Evolutionary conservation across 2,888 invertebrate genomes (phyloP).

Genomic region (Pollenia angustigena): DNA sequence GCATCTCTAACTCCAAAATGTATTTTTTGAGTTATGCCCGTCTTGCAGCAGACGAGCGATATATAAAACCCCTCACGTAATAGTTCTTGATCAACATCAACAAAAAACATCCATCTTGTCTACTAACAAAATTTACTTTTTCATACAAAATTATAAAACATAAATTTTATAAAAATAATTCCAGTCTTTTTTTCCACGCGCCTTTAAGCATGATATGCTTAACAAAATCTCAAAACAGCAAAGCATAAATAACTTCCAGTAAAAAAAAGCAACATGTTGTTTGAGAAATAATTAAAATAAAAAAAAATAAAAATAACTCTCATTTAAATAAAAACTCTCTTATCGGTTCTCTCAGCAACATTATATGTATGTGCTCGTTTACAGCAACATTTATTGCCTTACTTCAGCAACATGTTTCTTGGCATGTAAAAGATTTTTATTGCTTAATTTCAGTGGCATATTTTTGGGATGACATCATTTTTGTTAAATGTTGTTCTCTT

Average conservation of each 20-base stretch:
- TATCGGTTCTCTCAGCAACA: neutral
- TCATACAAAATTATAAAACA: too few relatives aligned
- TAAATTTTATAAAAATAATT: too few relatives aligned
- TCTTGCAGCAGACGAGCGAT: too few relatives aligned
- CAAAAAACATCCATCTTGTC: too few relatives aligned
- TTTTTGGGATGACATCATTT: constrained; percentile 54
- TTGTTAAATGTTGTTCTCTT: neutral
- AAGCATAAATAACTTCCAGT: neutral
- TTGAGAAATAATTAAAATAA: constrained; percentile 15
- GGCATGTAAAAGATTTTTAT: neutral
- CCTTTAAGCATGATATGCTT: constrained; percentile 20
- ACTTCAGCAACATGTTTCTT: constrained; percentile 18
- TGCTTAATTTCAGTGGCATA: constrained; percentile 11
- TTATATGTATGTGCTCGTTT: constrained; percentile 14
- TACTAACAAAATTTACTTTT: too few relatives aligned
- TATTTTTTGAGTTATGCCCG: too few relatives aligned
- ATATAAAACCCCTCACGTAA: too few relatives aligned
- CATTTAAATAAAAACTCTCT: neutral
- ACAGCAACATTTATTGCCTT: constrained; percentile 41
- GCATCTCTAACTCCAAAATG: too few relatives aligned
- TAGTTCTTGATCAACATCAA: too few relatives aligned
- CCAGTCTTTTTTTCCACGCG: constrained; percentile 36
- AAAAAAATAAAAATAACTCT: neutral
- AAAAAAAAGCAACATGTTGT: constrained; percentile 68
- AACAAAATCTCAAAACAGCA: neutral